Percentiles rank a stretch among this genome's conserved stretches.
Conservation (phyloP, 2,888 invertebrate genomes). For the Archips crataeganus region DNA sequence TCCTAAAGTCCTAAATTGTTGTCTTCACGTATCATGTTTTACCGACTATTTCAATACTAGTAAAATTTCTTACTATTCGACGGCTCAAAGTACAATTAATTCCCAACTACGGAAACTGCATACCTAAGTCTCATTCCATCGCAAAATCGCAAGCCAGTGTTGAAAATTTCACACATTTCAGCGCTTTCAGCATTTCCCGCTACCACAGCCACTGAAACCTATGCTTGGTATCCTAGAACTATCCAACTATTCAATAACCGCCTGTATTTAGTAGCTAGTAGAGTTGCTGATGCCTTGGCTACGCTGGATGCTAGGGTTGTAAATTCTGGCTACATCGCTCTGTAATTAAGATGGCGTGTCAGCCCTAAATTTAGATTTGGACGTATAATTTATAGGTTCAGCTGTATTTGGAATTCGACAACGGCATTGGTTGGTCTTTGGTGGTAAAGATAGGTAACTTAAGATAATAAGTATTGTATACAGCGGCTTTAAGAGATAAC, state of each 20-base stretch:
- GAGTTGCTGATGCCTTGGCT: slow-evolving; percentile 1
- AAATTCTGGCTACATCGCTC: slow-evolving; percentile 66
- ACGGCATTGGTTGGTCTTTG: slow-evolving; percentile 16
- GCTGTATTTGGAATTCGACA: slow-evolving; percentile 49
- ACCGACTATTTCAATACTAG: no score
- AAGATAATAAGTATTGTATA: no score
- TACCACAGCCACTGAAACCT: slow-evolving; percentile 9
- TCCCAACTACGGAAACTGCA: slow-evolving; percentile 2
- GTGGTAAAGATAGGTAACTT: background rate
- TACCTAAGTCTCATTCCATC: background rate
- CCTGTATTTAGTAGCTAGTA: background rate
- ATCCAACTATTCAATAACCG: background rate
- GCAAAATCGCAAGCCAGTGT: background rate
- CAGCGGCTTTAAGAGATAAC: no score
- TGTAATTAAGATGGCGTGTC: slow-evolving; percentile 80
- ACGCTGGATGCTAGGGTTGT: slow-evolving; percentile 54
- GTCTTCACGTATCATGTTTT: no score
- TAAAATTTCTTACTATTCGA: no score
- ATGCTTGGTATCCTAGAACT: slow-evolving; percentile 10
- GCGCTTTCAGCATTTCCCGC: slow-evolving; percentile 28
- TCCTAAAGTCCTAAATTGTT: no score
- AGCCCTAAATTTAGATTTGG: slow-evolving; percentile 70
- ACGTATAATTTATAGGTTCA: slow-evolving; percentile 69
- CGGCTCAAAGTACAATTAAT: no score
- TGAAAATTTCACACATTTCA: slow-evolving; percentile 33